Evolutionary conservation across 2,113 vertebrate species (phyloP), one percentile per base, ranked within the genome.

Genomic region (Gadus macrocephalus): DNA sequence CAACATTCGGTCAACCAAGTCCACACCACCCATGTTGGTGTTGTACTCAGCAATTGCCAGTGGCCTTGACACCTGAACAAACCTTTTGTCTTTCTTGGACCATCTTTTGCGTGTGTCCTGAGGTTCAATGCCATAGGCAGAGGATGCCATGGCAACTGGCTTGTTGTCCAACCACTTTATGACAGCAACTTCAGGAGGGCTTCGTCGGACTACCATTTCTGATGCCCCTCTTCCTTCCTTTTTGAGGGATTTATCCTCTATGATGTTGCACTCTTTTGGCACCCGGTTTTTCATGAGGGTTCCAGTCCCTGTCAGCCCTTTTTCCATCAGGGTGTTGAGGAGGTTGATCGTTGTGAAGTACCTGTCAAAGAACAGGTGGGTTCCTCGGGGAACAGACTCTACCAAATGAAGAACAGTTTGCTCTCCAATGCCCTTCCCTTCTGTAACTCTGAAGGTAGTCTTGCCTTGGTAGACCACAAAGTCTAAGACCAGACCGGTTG

Each of bases 401-500:
- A 70, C 71, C 64, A 80, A 69, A 28, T 17, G 20, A 56, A 70
- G 14, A 9, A 80, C 67, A 58, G 25, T 42, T 65, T 75, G 63
- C 68, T 15, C 27, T 25, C 67, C 61, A 16, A 70, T 11, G 22
- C 73, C 67, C 15, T 68, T 5, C 53, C 20, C 22, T 73, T 77
- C 19, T 28, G 5, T 17, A 8, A 8, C 6, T 5, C 0, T 60
- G 55, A 79, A 77, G 60, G 64, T 78, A 1, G 75, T 69, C 53
- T 79, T 74, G 2, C 16, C 65, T 22, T 74, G 74, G 1, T 69
- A 73, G 0, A 81, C 55, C 31, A 78, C 16, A 9, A 77, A 79
- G 35, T 82, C 67, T 8, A 82, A 42, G 15, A 76, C 53, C 31
- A 84, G 42, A 64, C 64, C 72, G 53, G 68, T 62, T 73, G 72